Evolutionary conservation across 2,888 invertebrate genomes (phyloP).

Genomic region (Hybos culiciformis): DNA sequence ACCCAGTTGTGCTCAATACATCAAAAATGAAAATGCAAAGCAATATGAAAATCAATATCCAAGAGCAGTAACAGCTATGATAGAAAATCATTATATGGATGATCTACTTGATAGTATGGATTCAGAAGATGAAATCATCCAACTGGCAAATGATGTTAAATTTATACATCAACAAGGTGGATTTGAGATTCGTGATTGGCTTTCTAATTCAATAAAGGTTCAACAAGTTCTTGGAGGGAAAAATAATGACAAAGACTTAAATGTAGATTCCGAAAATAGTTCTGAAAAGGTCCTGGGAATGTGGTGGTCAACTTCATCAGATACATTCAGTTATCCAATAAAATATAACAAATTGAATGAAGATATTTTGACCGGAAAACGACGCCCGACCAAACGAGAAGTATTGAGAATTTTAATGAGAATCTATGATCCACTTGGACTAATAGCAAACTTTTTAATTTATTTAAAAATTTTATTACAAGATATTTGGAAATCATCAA

Average conservation of each 20-base stretch:
- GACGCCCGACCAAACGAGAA: slow-evolving; percentile 11
- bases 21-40: slow-evolving; percentile 14
- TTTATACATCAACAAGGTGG: slow-evolving; percentile 9
- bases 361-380: slow-evolving; percentile 7
- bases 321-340: slow-evolving; percentile 10
- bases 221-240: slow-evolving; percentile 7
- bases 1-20: slow-evolving; percentile 15
- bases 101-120: slow-evolving; percentile 9
- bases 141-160: slow-evolving; percentile 9
- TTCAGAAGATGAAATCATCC: slow-evolving; percentile 3
- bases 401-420: slow-evolving; percentile 16
- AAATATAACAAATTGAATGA: slow-evolving; percentile 11
- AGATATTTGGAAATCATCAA: slow-evolving; percentile 10
- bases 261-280: not conserved
- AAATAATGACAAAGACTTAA: not conserved
- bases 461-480: slow-evolving; percentile 11
- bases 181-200: slow-evolving; percentile 15
- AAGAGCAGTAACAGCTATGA: slow-evolving; percentile 11
- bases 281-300: slow-evolving; percentile 13
- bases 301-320: slow-evolving; percentile 11
- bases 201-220: slow-evolving; percentile 13
- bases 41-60: slow-evolving; percentile 11
- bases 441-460: slow-evolving; percentile 15
- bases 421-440: slow-evolving; percentile 22
- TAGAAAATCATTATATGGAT: slow-evolving; percentile 11